Percentiles rank a stretch among this genome's conserved stretches.
Conservation (phyloP, 1,140 invertebrate species). For the Epicauta chinensis region DNA sequence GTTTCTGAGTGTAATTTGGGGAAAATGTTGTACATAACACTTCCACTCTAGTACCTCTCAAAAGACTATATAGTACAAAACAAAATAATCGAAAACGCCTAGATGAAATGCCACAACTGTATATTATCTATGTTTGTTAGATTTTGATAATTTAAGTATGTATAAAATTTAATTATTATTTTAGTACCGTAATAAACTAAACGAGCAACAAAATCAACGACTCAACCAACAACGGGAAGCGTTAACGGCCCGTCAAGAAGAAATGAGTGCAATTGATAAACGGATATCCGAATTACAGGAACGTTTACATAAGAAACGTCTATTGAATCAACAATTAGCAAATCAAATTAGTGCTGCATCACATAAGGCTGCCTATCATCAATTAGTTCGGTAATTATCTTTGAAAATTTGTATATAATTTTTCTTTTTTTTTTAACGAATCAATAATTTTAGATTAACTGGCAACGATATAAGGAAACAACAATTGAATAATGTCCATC, state of each 20-base stretch:
- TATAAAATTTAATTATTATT: too few species aligned
- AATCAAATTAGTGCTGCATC: slow-evolving; percentile 56
- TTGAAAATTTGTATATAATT: not conserved
- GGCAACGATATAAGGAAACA: slow-evolving; percentile 32
- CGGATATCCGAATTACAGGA: slow-evolving; percentile 90
- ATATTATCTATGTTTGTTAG: too few species aligned
- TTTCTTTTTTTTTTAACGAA: too few species aligned
- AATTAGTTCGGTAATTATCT: slow-evolving; percentile 37
- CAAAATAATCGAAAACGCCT: too few species aligned
- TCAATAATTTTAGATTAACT: slow-evolving; percentile 31
- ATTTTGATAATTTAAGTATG: too few species aligned
- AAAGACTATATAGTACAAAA: too few species aligned
- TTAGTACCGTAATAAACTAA: slow-evolving; percentile 92
- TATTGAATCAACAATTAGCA: slow-evolving; percentile 78
- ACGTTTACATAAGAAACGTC: slow-evolving; percentile 77
- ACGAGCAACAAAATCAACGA: slow-evolving; percentile 86
- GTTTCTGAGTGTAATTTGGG: too few species aligned
- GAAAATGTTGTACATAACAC: too few species aligned
- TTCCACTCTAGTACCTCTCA: too few species aligned
- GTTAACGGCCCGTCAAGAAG: slow-evolving; percentile 77
- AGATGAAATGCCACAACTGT: too few species aligned
- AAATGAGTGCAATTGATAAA: slow-evolving; percentile 85
- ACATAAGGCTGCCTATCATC: slow-evolving; percentile 41
- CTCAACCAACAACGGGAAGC: slow-evolving; percentile 81
- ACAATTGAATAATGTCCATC: slow-evolving; percentile 18